Conservation (phyloP, 37 sponge, comb jelly and placozoan species). For the Haliclona indistincta region DNA sequence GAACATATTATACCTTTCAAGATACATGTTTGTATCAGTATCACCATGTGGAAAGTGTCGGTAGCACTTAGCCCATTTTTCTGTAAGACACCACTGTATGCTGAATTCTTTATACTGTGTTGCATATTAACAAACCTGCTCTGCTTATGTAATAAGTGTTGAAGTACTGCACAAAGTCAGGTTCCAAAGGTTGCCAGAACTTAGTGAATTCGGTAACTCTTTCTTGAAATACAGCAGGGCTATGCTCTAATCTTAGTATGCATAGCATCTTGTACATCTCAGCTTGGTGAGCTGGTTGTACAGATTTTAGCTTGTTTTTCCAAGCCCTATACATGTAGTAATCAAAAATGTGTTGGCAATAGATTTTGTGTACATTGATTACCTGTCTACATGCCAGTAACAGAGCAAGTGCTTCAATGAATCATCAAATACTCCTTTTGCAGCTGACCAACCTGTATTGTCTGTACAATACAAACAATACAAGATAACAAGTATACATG, state of each 20-base stretch:
- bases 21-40: conserved; percentile 45
- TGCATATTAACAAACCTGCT: background rate
- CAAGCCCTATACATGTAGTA: conserved; percentile 2
- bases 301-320: conserved; percentile 26
- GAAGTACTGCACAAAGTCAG: conserved; percentile 25
- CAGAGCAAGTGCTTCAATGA: conserved; percentile 14
- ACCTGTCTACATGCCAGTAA: conserved; percentile 30
- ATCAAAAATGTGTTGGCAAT: background rate
- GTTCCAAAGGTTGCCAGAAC: conserved; percentile 10
- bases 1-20: conserved; percentile 13
- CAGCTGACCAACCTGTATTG: conserved; percentile 32
- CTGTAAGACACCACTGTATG: conserved; percentile 7
- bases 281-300: conserved; percentile 1
- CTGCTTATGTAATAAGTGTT: background rate
- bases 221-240: background rate
- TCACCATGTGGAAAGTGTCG: conserved; percentile 34
- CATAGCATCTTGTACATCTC: conserved; percentile 14
- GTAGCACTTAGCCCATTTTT: conserved; percentile 38
- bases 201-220: background rate
- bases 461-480: background rate
- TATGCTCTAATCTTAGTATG: conserved; percentile 4
- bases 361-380: background rate
- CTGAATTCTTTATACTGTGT: background rate
- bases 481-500: background rate
- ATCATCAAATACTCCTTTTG: conserved; percentile 20